Conservation (phyloP, 2,113 vertebrate genomes). For the Alectura lathami region DNA sequence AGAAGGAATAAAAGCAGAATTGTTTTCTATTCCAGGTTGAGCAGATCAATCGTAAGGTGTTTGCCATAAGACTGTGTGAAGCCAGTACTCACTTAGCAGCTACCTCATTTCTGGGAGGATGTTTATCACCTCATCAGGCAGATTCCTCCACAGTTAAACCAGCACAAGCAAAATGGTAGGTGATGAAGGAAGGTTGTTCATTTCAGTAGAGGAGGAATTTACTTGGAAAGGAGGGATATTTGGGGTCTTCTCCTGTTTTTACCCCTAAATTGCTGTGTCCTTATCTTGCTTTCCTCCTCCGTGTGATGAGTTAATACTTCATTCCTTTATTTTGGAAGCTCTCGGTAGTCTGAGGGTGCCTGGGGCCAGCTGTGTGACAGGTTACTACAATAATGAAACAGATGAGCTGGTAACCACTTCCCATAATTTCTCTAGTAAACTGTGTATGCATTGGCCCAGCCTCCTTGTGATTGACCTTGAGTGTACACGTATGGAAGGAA, state of each 20-base stretch:
- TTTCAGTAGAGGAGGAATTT: background rate
- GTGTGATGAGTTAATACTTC: background rate
- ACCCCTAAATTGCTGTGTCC: background rate
- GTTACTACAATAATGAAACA: background rate
- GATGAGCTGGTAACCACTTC: background rate
- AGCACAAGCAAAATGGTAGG: slow-evolving; percentile 5
- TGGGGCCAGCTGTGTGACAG: background rate
- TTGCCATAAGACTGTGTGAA: slow-evolving; percentile 24
- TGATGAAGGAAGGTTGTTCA: background rate
- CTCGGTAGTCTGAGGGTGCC: background rate
- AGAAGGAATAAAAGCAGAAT: background rate
- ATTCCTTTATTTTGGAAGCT: background rate
- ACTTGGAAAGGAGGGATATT: background rate
- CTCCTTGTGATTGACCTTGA: background rate
- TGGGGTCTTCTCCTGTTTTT: background rate
- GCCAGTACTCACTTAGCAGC: slow-evolving; percentile 9
- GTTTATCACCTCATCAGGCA: slow-evolving; percentile 31
- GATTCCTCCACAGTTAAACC: background rate
- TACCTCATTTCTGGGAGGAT: background rate
- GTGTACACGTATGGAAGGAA: background rate
- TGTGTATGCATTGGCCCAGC: background rate
- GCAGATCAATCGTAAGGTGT: slow-evolving; percentile 5
- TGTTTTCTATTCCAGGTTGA: slow-evolving; percentile 28
- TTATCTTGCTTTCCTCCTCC: background rate
- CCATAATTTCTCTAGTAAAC: background rate